These are phyloP conservation scores for Okamejei kenojei DNA, from an alignment of 2,797 vertebrate genomes.

Conservation along the genomic window DNA sequence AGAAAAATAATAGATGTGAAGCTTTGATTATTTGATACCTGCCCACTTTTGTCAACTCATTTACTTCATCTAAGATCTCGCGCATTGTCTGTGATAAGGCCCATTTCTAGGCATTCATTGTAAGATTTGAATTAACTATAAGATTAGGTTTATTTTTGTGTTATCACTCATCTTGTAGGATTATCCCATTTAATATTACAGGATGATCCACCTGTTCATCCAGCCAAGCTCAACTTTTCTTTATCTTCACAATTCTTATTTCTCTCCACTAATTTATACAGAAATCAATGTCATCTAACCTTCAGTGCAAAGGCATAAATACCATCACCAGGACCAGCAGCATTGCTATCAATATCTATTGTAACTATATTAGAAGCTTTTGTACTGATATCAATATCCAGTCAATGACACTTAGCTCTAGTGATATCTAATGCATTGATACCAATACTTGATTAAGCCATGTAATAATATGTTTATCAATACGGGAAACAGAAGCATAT, in stretches of 20 bases:
- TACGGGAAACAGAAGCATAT: no score
- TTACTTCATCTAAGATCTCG: not conserved
- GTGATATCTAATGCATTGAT: no score
- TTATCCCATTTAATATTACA: not conserved
- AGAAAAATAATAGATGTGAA: not conserved
- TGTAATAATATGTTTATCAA: no score
- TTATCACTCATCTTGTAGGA: not conserved
- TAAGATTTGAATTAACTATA: not conserved
- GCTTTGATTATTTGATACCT: not conserved
- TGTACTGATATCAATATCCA: no score
- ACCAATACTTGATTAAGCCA: no score
- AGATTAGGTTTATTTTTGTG: not conserved
- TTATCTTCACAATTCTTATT: not conserved
- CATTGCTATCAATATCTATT: not conserved
- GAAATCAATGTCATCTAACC: not conserved
- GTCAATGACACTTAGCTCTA: no score
- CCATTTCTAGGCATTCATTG: not conserved
- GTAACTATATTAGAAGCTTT: no score
- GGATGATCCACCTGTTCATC: not conserved
- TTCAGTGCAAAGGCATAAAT: not conserved
- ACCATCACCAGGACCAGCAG: not conserved
- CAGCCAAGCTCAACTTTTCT: not conserved
- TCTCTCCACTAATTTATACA: not conserved
- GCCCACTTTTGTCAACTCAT: not conserved
- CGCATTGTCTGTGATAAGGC: not conserved